These are phyloP conservation scores for Mythimna pallens DNA, from an alignment of 2,888 invertebrate genomes.

Conservation along the genomic window DNA sequence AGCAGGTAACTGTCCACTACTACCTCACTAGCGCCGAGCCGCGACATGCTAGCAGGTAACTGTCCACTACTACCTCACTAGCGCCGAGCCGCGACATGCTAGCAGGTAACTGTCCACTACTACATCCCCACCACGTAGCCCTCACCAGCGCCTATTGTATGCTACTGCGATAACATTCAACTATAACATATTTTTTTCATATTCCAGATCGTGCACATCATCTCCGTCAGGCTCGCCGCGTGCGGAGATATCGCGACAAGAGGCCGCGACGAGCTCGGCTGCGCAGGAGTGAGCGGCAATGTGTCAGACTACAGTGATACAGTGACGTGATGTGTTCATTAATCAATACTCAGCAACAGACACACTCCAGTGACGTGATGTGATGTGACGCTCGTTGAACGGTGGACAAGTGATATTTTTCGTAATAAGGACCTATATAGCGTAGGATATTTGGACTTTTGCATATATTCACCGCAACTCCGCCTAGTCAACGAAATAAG, in stretches of 20 bases:
- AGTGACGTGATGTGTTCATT: constrained; percentile 81
- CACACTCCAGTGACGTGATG: constrained; percentile 83
- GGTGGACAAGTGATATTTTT: constrained; percentile 87
- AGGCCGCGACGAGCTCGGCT: constrained; percentile 68
- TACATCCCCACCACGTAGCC: no score
- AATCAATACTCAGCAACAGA: constrained; percentile 83
- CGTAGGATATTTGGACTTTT: constrained; percentile 59
- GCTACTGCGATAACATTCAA: no score
- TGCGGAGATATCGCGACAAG: constrained; percentile 71
- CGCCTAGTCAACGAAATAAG: constrained; percentile 87
- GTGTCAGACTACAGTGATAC: constrained; percentile 23
- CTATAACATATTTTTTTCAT: background rate
- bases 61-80: no score
- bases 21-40: no score
- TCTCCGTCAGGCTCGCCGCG: constrained; percentile 71
- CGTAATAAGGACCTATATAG: constrained; percentile 66
- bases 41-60: no score
- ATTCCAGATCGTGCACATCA: constrained; percentile 76
- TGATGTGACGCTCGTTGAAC: constrained; percentile 61
- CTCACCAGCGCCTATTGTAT: no score
- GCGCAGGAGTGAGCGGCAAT: constrained; percentile 61
- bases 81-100: constrained; percentile 34
- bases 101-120: constrained; percentile 59
- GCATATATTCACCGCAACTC: constrained; percentile 79
- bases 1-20: no score